Conservation (phyloP, 2,888 invertebrate genomes). For the Sussaba pulchella region DNA sequence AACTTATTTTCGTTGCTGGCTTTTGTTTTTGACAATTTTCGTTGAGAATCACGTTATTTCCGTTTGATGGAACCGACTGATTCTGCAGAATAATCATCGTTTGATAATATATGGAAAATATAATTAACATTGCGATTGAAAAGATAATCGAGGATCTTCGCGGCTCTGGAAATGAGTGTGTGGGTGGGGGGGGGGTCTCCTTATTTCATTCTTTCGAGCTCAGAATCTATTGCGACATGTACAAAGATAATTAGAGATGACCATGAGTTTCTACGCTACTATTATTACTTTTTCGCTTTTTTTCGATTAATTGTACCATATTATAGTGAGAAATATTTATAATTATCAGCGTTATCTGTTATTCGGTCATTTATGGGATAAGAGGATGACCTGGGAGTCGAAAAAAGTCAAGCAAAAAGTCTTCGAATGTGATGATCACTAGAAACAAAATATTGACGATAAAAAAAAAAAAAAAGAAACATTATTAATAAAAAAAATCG, state of each 20-base stretch:
- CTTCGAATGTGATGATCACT: not conserved
- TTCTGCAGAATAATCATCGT: too few relatives aligned
- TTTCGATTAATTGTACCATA: slow-evolving; percentile 79
- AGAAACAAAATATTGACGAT: slow-evolving; percentile 17
- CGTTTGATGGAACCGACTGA: too few relatives aligned
- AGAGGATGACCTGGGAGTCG: not conserved
- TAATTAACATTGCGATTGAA: not conserved
- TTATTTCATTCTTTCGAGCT: slow-evolving; percentile 53
- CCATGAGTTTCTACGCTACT: slow-evolving; percentile 49
- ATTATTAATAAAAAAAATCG: not conserved
- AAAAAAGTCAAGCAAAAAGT: slow-evolving; percentile 46
- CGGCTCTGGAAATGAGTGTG: not conserved
- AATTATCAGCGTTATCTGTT: slow-evolving; percentile 78
- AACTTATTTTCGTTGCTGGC: too few relatives aligned
- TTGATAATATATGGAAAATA: not conserved
- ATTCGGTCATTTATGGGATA: slow-evolving; percentile 74
- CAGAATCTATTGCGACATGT: slow-evolving; percentile 69
- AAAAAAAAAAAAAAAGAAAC: slow-evolving; percentile 4
- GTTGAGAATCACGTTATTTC: too few relatives aligned
- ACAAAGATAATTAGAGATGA: slow-evolving; percentile 64
- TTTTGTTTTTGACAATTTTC: too few relatives aligned
- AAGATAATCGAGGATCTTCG: not conserved
- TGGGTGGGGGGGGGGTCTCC: slow-evolving; percentile 4
- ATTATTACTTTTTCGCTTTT: slow-evolving; percentile 78
- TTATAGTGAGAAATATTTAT: slow-evolving; percentile 79